These are phyloP conservation scores for Micromys minutus DNA, from an alignment of 2,113 vertebrate species.

Conservation along the genomic window DNA sequence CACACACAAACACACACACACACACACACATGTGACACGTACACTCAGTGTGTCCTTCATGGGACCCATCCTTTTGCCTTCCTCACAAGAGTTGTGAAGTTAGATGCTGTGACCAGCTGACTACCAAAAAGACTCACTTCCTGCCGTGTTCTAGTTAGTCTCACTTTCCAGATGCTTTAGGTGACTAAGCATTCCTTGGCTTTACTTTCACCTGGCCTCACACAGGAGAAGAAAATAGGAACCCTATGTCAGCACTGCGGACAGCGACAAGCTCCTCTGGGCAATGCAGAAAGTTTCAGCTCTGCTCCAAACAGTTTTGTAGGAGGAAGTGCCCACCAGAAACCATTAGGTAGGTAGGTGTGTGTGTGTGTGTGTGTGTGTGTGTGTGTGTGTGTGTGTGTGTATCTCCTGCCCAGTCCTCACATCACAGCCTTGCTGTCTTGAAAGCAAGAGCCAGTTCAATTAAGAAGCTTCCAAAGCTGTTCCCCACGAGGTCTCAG, in stretches of 20 bases:
- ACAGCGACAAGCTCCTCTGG: constrained; percentile 58
- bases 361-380: too few species aligned
- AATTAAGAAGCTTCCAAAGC: not conserved
- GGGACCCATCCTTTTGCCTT: not conserved
- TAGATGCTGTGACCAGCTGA: not conserved
- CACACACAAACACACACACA: too few species aligned
- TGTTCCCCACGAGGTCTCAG: not conserved
- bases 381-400: too few species aligned
- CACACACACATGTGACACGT: not conserved
- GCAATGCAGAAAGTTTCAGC: fast-evolving
- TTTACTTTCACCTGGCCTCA: constrained; percentile 13
- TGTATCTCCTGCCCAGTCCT: not conserved
- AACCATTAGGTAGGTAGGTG: not conserved
- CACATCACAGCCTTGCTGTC: not conserved
- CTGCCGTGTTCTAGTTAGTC: constrained; percentile 2
- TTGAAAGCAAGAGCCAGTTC: not conserved
- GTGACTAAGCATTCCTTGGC: not conserved
- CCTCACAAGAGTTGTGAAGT: constrained; percentile 22
- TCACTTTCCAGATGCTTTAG: not conserved
- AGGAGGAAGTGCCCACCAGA: not conserved
- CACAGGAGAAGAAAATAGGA: not conserved
- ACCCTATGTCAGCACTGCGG: constrained; percentile 74
- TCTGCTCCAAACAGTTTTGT: not conserved
- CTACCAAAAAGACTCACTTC: constrained; percentile 28
- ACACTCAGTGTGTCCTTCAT: not conserved